Conservation (phyloP, 2,113 vertebrate species). For the Riparia riparia region DNA sequence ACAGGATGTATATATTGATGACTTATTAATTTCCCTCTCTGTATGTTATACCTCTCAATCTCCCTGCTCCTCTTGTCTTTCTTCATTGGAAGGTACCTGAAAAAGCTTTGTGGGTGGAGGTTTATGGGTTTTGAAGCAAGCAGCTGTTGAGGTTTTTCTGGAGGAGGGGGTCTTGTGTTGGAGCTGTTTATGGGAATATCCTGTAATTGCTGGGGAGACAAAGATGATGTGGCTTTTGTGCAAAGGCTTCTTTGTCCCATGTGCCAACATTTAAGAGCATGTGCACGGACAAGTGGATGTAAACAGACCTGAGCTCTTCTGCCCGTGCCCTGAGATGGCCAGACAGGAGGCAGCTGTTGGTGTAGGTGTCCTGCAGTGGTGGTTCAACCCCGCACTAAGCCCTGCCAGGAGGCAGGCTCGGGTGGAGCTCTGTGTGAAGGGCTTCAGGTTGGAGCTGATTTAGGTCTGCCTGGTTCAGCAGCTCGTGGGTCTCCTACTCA, state of each 20-base stretch:
- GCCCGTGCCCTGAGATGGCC: background rate
- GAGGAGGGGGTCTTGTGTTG: background rate
- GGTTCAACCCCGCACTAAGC: accelerated
- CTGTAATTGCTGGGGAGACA: accelerated
- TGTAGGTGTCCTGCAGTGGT: background rate
- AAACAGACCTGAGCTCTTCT: background rate
- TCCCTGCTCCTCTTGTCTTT: background rate
- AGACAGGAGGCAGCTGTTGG: conserved; percentile 40
- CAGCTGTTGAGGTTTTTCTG: background rate
- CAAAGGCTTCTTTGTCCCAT: background rate
- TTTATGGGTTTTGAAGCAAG: background rate
- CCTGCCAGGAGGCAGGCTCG: background rate
- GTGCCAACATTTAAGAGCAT: background rate
- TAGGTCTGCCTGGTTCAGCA: background rate
- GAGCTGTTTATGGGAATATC: background rate
- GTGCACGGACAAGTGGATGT: background rate
- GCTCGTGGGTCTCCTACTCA: background rate
- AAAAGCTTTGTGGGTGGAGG: background rate
- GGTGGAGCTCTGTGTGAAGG: background rate
- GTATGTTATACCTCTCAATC: background rate
- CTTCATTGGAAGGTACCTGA: background rate
- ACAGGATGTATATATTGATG: conserved; percentile 24
- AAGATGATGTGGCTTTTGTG: background rate
- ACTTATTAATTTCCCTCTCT: conserved; percentile 17
- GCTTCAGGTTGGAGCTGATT: background rate